phyloP scores from a whole-genome alignment of 1,140 invertebrate genomes.

The Aphelenchoides besseyi region DNA sequence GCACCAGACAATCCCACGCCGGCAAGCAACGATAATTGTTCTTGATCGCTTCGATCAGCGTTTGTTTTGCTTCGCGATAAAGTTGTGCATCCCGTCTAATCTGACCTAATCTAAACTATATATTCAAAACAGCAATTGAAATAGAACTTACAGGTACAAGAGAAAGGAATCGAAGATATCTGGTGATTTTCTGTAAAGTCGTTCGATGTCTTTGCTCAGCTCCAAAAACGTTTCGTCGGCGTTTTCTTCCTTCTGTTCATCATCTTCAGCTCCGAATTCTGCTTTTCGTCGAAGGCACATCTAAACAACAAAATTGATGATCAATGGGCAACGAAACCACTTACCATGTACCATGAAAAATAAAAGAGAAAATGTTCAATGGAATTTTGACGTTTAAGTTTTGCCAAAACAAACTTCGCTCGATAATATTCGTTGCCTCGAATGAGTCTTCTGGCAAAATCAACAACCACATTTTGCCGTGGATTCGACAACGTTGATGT shows the following conservation, averaged over 20 bases:
- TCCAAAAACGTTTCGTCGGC: slow-evolving; percentile 28
- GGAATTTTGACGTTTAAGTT: slow-evolving; percentile 26
- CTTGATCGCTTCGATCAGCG: slow-evolving; percentile 16
- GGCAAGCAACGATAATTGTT: slow-evolving; percentile 45
- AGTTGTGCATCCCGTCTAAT: slow-evolving; percentile 26
- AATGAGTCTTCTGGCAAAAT: slow-evolving; percentile 42
- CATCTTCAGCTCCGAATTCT: slow-evolving; percentile 39
- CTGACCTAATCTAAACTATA: slow-evolving; percentile 31
- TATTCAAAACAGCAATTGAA: slow-evolving; percentile 16
- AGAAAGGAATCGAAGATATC: slow-evolving; percentile 44
- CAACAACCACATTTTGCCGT: neutral
- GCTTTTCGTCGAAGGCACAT: slow-evolving; percentile 35
- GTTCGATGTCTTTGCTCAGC: slow-evolving; percentile 35
- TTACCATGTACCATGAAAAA: slow-evolving; percentile 52
- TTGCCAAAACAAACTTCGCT: slow-evolving; percentile 27
- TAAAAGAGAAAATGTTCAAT: slow-evolving; percentile 44
- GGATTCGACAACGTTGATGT: slow-evolving; percentile 11
- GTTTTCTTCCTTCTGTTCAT: slow-evolving; percentile 26
- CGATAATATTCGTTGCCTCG: slow-evolving; percentile 36
- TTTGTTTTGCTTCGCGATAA: slow-evolving; percentile 29
- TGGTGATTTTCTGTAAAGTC: slow-evolving; percentile 33
- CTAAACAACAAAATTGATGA: slow-evolving; percentile 2
- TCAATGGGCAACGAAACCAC: neutral
- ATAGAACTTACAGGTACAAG: slow-evolving; percentile 39
- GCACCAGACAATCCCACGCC: slow-evolving; percentile 39